phyloP scores from a whole-genome alignment of 2,888 invertebrate genomes.

The Villa cingulata region DNA sequence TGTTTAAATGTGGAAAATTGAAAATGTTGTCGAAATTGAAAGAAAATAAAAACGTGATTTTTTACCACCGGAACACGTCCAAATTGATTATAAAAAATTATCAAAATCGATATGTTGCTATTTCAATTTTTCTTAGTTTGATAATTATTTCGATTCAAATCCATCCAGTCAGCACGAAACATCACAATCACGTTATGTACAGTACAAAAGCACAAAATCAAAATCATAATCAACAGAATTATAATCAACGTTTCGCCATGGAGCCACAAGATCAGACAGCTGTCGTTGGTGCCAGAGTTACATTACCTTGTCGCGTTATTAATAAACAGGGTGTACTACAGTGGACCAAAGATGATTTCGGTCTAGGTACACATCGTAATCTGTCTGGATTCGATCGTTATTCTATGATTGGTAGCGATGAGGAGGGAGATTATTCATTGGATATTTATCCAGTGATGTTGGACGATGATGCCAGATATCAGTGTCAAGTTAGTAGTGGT shows the following conservation, averaged over 20 bases:
- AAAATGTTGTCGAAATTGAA: no score
- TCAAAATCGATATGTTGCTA: no score
- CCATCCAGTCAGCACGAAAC: neutral
- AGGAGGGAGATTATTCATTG: slow-evolving; percentile 86
- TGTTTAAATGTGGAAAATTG: no score
- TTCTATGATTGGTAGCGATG: slow-evolving; percentile 90
- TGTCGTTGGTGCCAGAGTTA: slow-evolving; percentile 73
- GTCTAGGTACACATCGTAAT: slow-evolving; percentile 78
- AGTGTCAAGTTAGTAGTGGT: slow-evolving; percentile 86
- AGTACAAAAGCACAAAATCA: slow-evolving; percentile 2
- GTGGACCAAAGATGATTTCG: slow-evolving; percentile 96
- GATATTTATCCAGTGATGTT: slow-evolving; percentile 79
- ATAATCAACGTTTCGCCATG: slow-evolving; percentile 74
- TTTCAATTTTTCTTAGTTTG: no score
- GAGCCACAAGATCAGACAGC: slow-evolving; percentile 86
- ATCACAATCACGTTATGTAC: slow-evolving; percentile 7
- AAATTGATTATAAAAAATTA: no score
- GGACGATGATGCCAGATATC: slow-evolving; percentile 85
- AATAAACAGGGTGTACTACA: slow-evolving; percentile 81
- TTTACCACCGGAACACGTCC: no score
- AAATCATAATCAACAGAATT: neutral
- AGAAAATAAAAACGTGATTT: no score
- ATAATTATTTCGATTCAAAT: neutral
- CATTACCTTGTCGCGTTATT: slow-evolving; percentile 78
- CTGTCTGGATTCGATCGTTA: slow-evolving; percentile 86